Evolutionary conservation across 1,140 invertebrate species (phyloP).

Genomic region (Pristionchus pacificus): DNA sequence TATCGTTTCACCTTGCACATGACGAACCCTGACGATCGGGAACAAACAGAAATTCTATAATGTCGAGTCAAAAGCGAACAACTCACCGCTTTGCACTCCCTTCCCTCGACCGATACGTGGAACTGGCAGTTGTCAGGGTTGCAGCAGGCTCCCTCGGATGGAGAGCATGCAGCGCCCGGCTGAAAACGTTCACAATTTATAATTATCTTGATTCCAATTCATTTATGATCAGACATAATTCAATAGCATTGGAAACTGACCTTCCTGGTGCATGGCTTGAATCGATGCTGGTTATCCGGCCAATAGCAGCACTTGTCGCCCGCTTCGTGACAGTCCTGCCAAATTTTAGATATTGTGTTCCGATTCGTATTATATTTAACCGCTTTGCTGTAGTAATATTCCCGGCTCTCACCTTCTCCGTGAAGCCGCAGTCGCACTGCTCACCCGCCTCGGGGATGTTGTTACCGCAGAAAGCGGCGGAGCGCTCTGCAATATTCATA

Average conservation of each 20-base stretch:
- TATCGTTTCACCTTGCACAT: too few relatives aligned
- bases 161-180: slow-evolving; percentile 77
- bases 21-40: too few relatives aligned
- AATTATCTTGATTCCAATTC: too few relatives aligned
- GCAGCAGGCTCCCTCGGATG: slow-evolving; percentile 94
- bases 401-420: slow-evolving; percentile 65
- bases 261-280: neutral
- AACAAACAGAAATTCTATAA: too few relatives aligned
- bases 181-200: too few relatives aligned
- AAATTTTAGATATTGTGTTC: too few relatives aligned
- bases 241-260: too few relatives aligned
- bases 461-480: slow-evolving; percentile 95
- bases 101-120: slow-evolving; percentile 63
- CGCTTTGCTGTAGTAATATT: too few relatives aligned
- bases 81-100: slow-evolving; percentile 22
- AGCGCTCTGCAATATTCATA: slow-evolving; percentile 66
- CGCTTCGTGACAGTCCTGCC: slow-evolving; percentile 73
- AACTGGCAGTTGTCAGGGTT: slow-evolving; percentile 73
- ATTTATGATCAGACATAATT: too few relatives aligned
- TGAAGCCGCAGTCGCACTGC: slow-evolving; percentile 97
- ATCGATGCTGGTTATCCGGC: neutral
- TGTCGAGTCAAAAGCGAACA: too few relatives aligned
- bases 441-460: slow-evolving; percentile 92
- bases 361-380: too few relatives aligned
- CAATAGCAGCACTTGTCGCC: slow-evolving; percentile 71